Base-by-base conservation (phyloP, 1,140 invertebrate species). In the Hyles euphorbiae region DNA sequence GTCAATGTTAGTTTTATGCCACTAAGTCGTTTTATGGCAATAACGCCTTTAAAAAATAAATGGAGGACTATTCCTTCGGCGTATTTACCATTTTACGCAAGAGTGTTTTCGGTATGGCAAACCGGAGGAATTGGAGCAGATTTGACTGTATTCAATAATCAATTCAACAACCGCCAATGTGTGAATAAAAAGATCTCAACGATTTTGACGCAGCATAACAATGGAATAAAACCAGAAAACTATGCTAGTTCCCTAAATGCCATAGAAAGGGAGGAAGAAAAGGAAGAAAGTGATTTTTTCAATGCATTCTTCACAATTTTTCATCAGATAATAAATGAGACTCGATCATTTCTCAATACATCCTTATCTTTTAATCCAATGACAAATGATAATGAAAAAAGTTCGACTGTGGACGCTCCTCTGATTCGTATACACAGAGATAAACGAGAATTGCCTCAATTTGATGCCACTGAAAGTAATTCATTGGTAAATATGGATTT, bases 101-200 rank as follows among this genome's bases (percentile, higher is more conserved):
- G 85, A 57, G 60, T 79, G 47, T 82, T 72, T 55, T 73, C 78
- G 8, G 72, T 83, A n/a, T 86, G 85, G 85, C 67, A 78, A 57
- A 70, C 76, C 53, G 81, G 82, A 10, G 85, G 85, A 34, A 75
- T 88, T 45, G 78, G 73, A 3, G 69, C 86, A 47, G 79, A 86
- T 58, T 68, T 88, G 10, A 54, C 53, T 22, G 68, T 58, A 1
- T 81, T 78, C 44, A 83, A 80, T 60, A 67, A 77, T 45, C 56
- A 74, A 48, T 81, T 63, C 53, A 67, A 68, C n/a, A 69, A 57
- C 53, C 60, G 62, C 47, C 67, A 69, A 46, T 33, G 58, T 5
- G 46, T 62, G n/a, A 76, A 81, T 67, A 56, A 57, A 5, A 76
- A 69, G 63, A 59, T 83, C 10, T 52, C 63, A 46, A 63, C 68